Base-by-base conservation (phyloP, 2,888 invertebrate species). In the Dynastes grantii region DNA sequence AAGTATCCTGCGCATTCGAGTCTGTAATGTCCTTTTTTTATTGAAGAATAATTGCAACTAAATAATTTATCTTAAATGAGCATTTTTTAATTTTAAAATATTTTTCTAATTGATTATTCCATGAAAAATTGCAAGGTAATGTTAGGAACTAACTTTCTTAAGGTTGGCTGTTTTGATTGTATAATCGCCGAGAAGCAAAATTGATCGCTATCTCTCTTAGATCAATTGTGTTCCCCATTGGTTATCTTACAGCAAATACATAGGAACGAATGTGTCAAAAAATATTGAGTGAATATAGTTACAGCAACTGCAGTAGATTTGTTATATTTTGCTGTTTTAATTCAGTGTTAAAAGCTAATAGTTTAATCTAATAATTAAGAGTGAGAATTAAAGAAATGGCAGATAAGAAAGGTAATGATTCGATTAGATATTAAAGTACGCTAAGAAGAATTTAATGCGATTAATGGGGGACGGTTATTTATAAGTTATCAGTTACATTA, bases 341-440 rank as follows among this genome's bases (percentile, higher is more conserved):
- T 67, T 53, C 55, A 58, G 58, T 67, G 63, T 67, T 65, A 67
- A 76, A 22, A 76, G 68, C 58, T 68, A 76, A 58, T 76, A 55
- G 68, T 67, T 67, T 76, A 76, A 76, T 49, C 29, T 55, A 67
- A 55, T 64, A 71, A 71, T 78, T 78, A 71, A 51, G 6, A 71
- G 78, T 78, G 78, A 73, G 71, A 77, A 68, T 70, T 77, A 68
- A 70, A 63, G 71, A 77, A 75, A 85, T 85, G 85, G 84, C 85
- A 78, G 85, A 85, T 79, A 85, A 85, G 82, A 85, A 85, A 85
- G 85, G 85, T 85, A 84, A 85, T 81, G 79, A 82, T 65, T 73
- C 68, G 70, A 63, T 76, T 76, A 68, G 68, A 76, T 68, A 58
- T 76, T 68, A 75, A 75, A 40, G 40, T 75, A 61, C 13, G 22